Percentiles rank a stretch among this genome's conserved stretches.
Evolutionary conservation across 1,140 invertebrate species (phyloP).

Genomic region (Tetragonula clypearis): DNA sequence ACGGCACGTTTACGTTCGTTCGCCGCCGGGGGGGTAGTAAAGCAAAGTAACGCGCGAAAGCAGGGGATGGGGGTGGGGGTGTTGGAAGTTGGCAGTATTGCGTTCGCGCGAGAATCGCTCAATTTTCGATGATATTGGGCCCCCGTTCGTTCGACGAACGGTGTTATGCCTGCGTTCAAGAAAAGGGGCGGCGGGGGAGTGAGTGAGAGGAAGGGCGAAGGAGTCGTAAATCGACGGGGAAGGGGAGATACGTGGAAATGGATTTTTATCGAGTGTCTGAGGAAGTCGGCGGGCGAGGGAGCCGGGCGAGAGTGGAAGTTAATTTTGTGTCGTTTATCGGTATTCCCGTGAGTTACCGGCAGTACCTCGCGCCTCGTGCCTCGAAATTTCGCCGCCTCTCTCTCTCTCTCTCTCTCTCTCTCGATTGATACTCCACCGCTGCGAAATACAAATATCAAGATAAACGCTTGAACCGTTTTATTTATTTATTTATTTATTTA

Average conservation of each 20-base stretch:
- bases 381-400: neutral
- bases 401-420: too few relatives aligned
- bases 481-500: too few relatives aligned
- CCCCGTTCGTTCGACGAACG: neutral
- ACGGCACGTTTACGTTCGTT: conserved; percentile 61
- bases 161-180: neutral
- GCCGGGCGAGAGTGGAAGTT: conserved; percentile 41
- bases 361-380: neutral
- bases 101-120: conserved; percentile 46
- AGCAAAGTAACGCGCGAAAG: neutral
- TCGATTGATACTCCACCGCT: neutral
- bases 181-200: neutral
- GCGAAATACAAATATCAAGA: neutral
- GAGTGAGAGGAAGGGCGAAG: neutral
- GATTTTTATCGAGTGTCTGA: conserved; percentile 47
- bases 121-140: conserved; percentile 48
- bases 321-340: conserved; percentile 46
- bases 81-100: neutral
- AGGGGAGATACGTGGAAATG: conserved; percentile 36
- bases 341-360: conserved; percentile 30
- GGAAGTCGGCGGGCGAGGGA: conserved; percentile 27
- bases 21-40: conserved; percentile 45
- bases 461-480: neutral
- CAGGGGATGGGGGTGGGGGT: too few relatives aligned
- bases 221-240: conserved; percentile 42